These are phyloP conservation scores for Opisthograptis luteolata DNA, from an alignment of 2,888 invertebrate genomes.

Conservation along the genomic window DNA sequence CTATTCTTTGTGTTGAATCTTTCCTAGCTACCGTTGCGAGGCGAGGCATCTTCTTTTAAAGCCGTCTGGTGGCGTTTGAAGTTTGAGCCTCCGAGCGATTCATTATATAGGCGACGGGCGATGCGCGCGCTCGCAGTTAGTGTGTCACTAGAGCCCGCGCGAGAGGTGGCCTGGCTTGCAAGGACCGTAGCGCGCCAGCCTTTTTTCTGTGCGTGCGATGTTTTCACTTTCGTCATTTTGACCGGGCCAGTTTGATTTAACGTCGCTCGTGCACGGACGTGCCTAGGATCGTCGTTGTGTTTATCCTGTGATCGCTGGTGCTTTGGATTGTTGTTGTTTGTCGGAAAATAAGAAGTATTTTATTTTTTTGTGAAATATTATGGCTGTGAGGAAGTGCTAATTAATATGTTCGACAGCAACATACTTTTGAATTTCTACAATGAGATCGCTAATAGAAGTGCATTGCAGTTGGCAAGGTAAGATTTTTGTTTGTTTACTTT, in stretches of 20 bases:
- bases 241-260: conserved; percentile 83
- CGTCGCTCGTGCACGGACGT: conserved; percentile 83
- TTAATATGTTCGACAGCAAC: conserved; percentile 82
- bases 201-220: conserved; percentile 84
- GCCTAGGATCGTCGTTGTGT: conserved; percentile 76
- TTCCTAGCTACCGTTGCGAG: conserved; percentile 78
- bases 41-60: conserved; percentile 81
- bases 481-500: conserved; percentile 74
- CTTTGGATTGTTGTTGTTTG: conserved; percentile 76
- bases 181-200: conserved; percentile 80
- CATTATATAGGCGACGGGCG: conserved; percentile 82
- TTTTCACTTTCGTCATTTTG: conserved; percentile 85
- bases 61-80: conserved; percentile 76
- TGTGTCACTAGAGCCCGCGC: conserved; percentile 82
- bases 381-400: conserved; percentile 83
- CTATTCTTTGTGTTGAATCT: conserved; percentile 79
- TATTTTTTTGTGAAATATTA: conserved; percentile 67
- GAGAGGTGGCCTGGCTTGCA: conserved; percentile 82
- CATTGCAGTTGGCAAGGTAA: conserved; percentile 83
- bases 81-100: conserved; percentile 72
- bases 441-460: conserved; percentile 82
- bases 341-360: conserved; percentile 45
- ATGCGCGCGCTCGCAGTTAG: conserved; percentile 80
- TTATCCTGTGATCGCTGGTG: conserved; percentile 80
- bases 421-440: conserved; percentile 80